phyloP scores from a whole-genome alignment of 1,140 invertebrate genomes.

The Drosophila repletoides region DNA sequence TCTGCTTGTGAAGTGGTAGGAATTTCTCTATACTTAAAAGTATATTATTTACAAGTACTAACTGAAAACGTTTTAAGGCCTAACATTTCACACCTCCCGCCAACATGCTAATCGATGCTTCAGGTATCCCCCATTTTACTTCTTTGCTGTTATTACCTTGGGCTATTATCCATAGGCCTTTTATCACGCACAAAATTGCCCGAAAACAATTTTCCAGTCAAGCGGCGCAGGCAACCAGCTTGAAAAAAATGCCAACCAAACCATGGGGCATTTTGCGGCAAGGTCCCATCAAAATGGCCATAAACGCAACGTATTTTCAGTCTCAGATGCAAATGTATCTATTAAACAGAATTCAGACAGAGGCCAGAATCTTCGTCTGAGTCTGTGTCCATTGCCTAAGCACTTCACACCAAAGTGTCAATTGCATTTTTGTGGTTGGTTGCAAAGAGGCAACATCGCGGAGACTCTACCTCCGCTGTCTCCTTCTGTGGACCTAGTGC shows the following conservation, averaged over 20 bases:
- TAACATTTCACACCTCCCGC: slow-evolving; percentile 42
- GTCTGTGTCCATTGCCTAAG: slow-evolving; percentile 60
- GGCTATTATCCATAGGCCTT: slow-evolving; percentile 19
- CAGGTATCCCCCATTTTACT: neutral
- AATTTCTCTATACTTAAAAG: slow-evolving; percentile 22
- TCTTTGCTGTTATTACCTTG: too few species aligned
- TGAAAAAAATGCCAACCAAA: slow-evolving; percentile 63
- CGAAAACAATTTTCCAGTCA: slow-evolving; percentile 78
- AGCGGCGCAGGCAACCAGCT: slow-evolving; percentile 67
- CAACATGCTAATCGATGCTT: slow-evolving; percentile 35
- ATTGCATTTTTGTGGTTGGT: slow-evolving; percentile 78
- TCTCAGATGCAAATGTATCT: slow-evolving; percentile 72
- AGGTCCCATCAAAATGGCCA: slow-evolving; percentile 26
- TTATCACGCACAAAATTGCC: slow-evolving; percentile 55
- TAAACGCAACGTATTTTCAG: slow-evolving; percentile 52
- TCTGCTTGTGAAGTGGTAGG: neutral
- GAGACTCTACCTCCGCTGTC: neutral
- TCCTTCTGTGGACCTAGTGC: slow-evolving; percentile 32
- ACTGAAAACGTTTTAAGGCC: slow-evolving; percentile 43
- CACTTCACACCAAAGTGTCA: slow-evolving; percentile 79
- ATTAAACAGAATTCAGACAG: slow-evolving; percentile 76
- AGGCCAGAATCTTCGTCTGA: slow-evolving; percentile 17
- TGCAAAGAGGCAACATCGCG: slow-evolving; percentile 37
- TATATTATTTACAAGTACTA: slow-evolving; percentile 33
- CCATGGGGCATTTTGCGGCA: slow-evolving; percentile 28